Evolutionary conservation across 2,113 vertebrate species (phyloP).

Genomic region (Hirundichthys speculiger): DNA sequence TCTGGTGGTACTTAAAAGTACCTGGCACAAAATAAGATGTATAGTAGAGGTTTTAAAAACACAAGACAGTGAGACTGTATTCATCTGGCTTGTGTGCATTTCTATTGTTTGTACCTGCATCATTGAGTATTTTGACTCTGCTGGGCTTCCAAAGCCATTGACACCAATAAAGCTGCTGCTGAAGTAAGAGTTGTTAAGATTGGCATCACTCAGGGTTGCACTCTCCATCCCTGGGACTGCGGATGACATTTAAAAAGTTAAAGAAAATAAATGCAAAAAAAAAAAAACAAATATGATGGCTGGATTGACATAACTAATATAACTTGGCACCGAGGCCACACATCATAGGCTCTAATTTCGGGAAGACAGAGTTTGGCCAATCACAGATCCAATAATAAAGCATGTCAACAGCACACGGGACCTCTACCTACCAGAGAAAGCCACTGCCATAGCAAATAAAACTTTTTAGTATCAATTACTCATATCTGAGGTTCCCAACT

Average conservation of each 20-base stretch:
- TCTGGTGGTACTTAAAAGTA: too few relatives aligned
- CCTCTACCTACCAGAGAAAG: not conserved
- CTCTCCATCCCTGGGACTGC: conserved; percentile 95
- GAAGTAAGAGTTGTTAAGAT: conserved; percentile 98
- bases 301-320: accelerated
- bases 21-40: too few relatives aligned
- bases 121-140: conserved; percentile 96
- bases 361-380: conserved; percentile 12
- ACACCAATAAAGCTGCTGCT: conserved; percentile 99
- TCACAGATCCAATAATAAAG: conserved; percentile 24
- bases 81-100: too few relatives aligned
- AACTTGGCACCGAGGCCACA: not conserved
- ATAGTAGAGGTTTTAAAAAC: not conserved
- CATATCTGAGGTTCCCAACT: accelerated
- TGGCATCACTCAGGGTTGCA: conserved; percentile 88
- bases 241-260: conserved; percentile 27
- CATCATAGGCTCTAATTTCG: not conserved
- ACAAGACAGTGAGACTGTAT: not conserved
- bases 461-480: not conserved
- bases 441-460: too few relatives aligned
- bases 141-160: conserved; percentile 98
- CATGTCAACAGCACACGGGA: conserved; percentile 49
- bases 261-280: too few relatives aligned
- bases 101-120: conserved; percentile 88
- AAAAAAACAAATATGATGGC: not conserved